Conservation (phyloP, 2,113 vertebrate species). For the Callipepla squamata region DNA sequence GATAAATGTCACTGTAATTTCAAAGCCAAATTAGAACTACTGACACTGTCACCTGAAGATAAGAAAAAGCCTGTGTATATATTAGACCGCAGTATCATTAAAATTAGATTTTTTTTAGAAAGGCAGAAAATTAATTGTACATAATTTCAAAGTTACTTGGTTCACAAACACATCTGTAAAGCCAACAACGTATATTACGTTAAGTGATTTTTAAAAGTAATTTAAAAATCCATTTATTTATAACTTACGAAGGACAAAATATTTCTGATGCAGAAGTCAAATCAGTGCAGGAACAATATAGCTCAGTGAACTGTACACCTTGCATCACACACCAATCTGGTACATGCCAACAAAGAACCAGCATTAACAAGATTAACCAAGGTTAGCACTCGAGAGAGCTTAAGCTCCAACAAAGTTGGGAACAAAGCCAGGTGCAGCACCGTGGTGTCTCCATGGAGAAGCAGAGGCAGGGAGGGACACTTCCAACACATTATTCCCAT, state of each 20-base stretch:
- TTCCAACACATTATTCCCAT: background rate
- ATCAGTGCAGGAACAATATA: background rate
- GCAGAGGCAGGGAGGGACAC: background rate
- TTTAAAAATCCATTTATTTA: background rate
- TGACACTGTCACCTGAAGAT: background rate
- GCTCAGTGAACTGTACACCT: background rate
- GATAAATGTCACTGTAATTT: background rate
- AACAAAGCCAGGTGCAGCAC: conserved; percentile 16
- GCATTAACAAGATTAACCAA: background rate
- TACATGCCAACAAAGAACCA: background rate
- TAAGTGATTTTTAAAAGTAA: background rate
- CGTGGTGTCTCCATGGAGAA: background rate
- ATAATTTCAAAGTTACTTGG: background rate
- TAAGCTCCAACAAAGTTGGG: background rate
- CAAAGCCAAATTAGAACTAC: background rate
- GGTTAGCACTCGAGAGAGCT: background rate
- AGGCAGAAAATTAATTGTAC: background rate
- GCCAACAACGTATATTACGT: accelerated
- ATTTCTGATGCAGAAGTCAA: background rate
- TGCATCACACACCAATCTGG: background rate
- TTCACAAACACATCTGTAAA: background rate
- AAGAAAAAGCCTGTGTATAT: background rate
- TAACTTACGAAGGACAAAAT: background rate
- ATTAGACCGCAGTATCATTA: background rate
- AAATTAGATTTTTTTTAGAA: background rate